Conservation (phyloP, 2,888 invertebrate species). For the Folsomia candida region DNA sequence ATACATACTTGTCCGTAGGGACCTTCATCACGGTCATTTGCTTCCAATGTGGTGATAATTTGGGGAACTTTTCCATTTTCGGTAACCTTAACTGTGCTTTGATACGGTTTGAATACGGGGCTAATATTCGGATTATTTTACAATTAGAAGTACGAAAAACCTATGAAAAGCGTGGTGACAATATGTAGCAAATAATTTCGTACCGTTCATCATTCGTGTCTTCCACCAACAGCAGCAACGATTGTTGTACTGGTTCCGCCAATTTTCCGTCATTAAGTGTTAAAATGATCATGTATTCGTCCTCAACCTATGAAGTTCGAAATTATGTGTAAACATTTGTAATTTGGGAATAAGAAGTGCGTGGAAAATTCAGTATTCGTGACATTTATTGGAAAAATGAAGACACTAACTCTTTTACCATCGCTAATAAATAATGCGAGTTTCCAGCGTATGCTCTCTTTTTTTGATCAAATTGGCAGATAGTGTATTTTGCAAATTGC, state of each 20-base stretch:
- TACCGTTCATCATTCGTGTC: constrained; percentile 61
- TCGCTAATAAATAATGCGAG: too few relatives aligned
- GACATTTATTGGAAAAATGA: not conserved
- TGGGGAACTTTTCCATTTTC: constrained; percentile 73
- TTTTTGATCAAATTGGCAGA: too few relatives aligned
- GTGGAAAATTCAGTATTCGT: not conserved
- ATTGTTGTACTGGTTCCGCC: constrained; percentile 84
- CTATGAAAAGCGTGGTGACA: not conserved
- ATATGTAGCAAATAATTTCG: not conserved
- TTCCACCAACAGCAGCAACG: constrained; percentile 80
- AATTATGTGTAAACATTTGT: too few relatives aligned
- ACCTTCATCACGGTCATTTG: constrained; percentile 85
- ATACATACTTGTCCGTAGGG: constrained; percentile 82
- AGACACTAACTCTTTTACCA: too few relatives aligned
- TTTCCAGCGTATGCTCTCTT: too few relatives aligned
- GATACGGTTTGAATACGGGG: constrained; percentile 81
- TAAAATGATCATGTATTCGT: constrained; percentile 83
- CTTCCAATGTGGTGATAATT: constrained; percentile 75
- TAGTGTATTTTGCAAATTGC: too few relatives aligned
- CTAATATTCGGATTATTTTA: constrained; percentile 22
- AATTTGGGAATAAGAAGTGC: not conserved
- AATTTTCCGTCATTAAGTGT: constrained; percentile 84
- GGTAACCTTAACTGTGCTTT: constrained; percentile 73
- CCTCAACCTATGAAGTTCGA: constrained; percentile 66
- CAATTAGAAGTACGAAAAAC: not conserved